phyloP scores from a whole-genome alignment of 2,113 vertebrate genomes.

The Grallaria varia region DNA sequence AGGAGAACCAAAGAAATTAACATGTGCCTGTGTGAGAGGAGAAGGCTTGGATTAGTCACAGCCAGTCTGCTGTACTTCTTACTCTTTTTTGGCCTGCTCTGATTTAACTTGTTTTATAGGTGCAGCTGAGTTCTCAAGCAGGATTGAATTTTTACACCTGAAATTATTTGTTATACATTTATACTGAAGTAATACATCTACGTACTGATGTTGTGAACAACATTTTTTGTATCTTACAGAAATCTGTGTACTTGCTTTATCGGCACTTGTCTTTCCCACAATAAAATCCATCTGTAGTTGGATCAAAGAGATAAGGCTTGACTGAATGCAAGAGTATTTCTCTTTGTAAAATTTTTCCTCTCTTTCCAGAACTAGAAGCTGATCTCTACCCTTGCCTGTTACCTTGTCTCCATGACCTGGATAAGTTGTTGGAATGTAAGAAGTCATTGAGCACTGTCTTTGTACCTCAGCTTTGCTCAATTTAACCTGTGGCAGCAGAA shows the following conservation, averaged over 20 bases:
- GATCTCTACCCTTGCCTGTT: not conserved
- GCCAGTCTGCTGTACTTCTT: not conserved
- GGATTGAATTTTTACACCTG: not conserved
- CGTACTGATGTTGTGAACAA: not conserved
- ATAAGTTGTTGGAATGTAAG: not conserved
- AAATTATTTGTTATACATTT: not conserved
- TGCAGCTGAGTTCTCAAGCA: not conserved
- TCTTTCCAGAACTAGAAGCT: not conserved
- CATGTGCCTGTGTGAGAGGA: not conserved
- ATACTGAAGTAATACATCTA: not conserved
- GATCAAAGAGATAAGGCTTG: not conserved
- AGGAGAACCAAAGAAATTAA: not conserved
- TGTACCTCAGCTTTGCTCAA: not conserved
- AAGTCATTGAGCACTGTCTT: not conserved
- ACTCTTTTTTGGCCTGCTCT: not conserved
- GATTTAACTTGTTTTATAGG: not conserved
- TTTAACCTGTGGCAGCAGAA: not conserved
- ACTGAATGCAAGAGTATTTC: not conserved
- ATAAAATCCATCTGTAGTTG: not conserved
- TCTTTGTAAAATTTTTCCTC: not conserved
- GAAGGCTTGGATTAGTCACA: not conserved
- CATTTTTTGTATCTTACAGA: not conserved
- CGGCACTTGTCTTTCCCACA: not conserved
- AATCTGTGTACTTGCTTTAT: not conserved
- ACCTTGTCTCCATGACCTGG: not conserved